Evolutionary conservation across 2,113 vertebrate genomes (phyloP), one percentile per base, ranked within the genome.

Genomic region (pig (Sus scrofa)): DNA sequence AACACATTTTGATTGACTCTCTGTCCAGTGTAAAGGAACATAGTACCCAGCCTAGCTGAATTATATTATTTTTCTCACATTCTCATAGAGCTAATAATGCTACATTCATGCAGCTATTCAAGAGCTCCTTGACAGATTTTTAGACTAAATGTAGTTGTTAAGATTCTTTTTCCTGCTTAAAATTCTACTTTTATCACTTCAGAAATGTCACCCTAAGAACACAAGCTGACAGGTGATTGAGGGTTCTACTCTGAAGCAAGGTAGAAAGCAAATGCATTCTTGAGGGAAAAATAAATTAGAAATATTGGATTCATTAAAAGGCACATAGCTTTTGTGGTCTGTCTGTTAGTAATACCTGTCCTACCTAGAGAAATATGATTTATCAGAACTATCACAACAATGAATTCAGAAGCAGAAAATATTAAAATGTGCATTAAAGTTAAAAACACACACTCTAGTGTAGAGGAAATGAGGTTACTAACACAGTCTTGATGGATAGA

Each of bases 141-240:
- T 95, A 96, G 86, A 97, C 24, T 94, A 96, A 95, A 50, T 86
- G 74, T 75, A 97, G 32, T 54, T 97, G 86, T 96, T 95, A 96
- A 79, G 37, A 82, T 75, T 87, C 20, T 87, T 97, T 96, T 98
- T 96, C 78, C 90, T 96, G 58, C 97, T 98, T 98, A 67, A 96
- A 86, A 90, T 82, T 96, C 37, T 97, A 63, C 96, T 97, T 97
- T 98, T 97, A 97, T 97, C 95, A 86, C 56, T 95, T 98, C 52
- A 87, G n/a, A 98, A 97, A 96, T 96, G 93, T 27, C 79, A 97
- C 54, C 79, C 20, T 95, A 96, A 96, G 94, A 97, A 95, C 74
- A 83, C 95, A 97, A 75, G 94, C 86, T 98, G 98, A 98, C 88
- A 97, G 96, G 97, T 98, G 87, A 98, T 98, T 97, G 97, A 98